Evolutionary conservation across 2,797 vertebrate species (phyloP), one percentile per base, ranked within the genome.

Genomic region (Microtus californicus): DNA sequence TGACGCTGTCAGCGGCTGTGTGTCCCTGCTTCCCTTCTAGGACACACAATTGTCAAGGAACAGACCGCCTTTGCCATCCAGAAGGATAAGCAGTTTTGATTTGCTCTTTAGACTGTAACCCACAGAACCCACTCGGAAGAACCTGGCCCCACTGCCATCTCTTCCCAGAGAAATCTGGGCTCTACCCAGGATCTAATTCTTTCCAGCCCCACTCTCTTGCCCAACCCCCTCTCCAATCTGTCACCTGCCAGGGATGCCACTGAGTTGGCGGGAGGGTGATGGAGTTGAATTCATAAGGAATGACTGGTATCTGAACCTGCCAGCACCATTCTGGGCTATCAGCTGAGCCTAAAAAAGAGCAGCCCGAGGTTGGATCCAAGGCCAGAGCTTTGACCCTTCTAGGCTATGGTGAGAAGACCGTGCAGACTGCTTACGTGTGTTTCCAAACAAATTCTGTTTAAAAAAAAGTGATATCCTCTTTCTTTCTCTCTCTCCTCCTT

Each of bases 191-290:
- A n/a, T 61, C 48, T 37, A 6, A 29, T 59, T 95, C 73, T 89
- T 92, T 77, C 89, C 91, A 85, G 48, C 61, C 71, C 34, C 34
- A 34, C 73, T 92, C 45, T 37, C 56, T 67, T 0, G 0, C 93
- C 95, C 93, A 90, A 17, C 93, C 94, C 94, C 92, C 87, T 92
- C 89, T 51, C 65, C 96, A 97, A 90, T 96, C 96, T 96, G 95
- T 96, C 93, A 77, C 96, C 78, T 96, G 93, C 96, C 27, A 0
- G 1, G 59, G 81, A 76, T 77, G 94, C 95, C 85, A 83, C 95
- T 69, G 95, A 90, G 93, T 95, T 96, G 93, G 74, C 90, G 63
- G 89, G 59, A 89, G 86, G 93, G 43, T 29, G 2, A 78, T n/a
- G 27, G 86, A 90, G 87, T 87, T 93, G 94, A 88, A 90, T 95